Percentiles rank a stretch among this genome's conserved stretches.
phyloP scores from a whole-genome alignment of 2,888 invertebrate genomes.

The Ceratothoa steindachneri region DNA sequence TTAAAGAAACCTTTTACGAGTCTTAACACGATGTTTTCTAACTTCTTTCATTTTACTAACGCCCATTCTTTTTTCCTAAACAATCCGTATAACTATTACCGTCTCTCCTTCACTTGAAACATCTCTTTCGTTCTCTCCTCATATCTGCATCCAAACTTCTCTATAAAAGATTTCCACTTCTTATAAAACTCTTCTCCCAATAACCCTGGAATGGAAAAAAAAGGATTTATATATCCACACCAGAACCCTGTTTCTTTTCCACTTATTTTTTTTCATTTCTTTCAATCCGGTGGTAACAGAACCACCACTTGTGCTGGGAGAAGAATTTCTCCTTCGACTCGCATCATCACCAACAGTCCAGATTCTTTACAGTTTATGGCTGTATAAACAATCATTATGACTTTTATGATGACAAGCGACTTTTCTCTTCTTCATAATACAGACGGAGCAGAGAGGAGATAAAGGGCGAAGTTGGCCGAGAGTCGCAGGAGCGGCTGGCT shows the following conservation, averaged over 20 bases:
- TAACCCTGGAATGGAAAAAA: not conserved
- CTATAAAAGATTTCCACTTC: not conserved
- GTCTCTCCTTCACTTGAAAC: not conserved
- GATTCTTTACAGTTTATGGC: conserved; percentile 39
- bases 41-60: not conserved
- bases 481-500: not conserved
- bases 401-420: conserved; percentile 40
- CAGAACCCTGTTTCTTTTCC: not conserved
- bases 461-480: not conserved
- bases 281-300: not conserved
- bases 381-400: conserved; percentile 39
- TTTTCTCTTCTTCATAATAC: conserved; percentile 35
- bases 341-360: conserved; percentile 24
- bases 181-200: not conserved
- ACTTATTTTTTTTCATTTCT: not conserved
- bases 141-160: not conserved
- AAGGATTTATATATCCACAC: not conserved
- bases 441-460: conserved; percentile 13
- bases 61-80: not conserved
- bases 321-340: not conserved
- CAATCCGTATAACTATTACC: not conserved
- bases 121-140: not conserved
- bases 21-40: not conserved
- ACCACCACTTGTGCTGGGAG: not conserved
- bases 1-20: not conserved